phyloP scores from a whole-genome alignment of 2,113 vertebrate species.

The Etheostoma spectabile region DNA sequence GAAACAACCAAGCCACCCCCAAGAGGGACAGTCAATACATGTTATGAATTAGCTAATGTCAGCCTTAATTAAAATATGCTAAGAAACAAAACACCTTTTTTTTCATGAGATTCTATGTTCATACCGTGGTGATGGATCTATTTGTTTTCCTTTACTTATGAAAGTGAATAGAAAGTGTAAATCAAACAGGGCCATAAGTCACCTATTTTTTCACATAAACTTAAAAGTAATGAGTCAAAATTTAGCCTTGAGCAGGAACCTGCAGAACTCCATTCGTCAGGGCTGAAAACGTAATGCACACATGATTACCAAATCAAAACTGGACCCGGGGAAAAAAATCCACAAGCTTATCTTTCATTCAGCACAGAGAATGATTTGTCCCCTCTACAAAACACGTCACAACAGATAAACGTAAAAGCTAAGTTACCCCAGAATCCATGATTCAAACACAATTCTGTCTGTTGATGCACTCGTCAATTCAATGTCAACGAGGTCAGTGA shows the following conservation, averaged over 20 bases:
- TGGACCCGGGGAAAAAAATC: slow-evolving; percentile 38
- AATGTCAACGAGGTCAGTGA: slow-evolving; percentile 28
- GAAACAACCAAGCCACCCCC: slow-evolving; percentile 61
- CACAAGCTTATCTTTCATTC: slow-evolving; percentile 50
- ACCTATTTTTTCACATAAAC: slow-evolving; percentile 51
- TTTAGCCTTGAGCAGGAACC: slow-evolving; percentile 55
- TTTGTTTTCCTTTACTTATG: slow-evolving; percentile 36
- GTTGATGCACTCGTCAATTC: slow-evolving; percentile 29
- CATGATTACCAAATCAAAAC: slow-evolving; percentile 71
- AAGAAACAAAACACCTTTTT: slow-evolving; percentile 46
- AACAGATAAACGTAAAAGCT: slow-evolving; percentile 29
- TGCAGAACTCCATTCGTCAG: slow-evolving; percentile 65
- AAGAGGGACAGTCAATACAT: slow-evolving; percentile 43
- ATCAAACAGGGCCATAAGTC: slow-evolving; percentile 52
- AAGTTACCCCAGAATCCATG: not conserved
- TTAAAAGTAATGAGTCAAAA: slow-evolving; percentile 55
- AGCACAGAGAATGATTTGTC: slow-evolving; percentile 24
- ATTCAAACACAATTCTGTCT: slow-evolving; percentile 12
- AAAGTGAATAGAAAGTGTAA: slow-evolving; percentile 41
- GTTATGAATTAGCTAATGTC: slow-evolving; percentile 74
- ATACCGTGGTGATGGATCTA: slow-evolving; percentile 27
- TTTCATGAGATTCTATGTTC: slow-evolving; percentile 7
- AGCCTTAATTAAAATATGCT: slow-evolving; percentile 75
- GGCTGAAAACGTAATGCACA: slow-evolving; percentile 60
- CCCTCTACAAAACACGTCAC: slow-evolving; percentile 27